Percentiles rank a stretch among this genome's conserved stretches.
Conservation (phyloP, 2,113 vertebrate genomes). For the Melanerpes aurifrons region DNA sequence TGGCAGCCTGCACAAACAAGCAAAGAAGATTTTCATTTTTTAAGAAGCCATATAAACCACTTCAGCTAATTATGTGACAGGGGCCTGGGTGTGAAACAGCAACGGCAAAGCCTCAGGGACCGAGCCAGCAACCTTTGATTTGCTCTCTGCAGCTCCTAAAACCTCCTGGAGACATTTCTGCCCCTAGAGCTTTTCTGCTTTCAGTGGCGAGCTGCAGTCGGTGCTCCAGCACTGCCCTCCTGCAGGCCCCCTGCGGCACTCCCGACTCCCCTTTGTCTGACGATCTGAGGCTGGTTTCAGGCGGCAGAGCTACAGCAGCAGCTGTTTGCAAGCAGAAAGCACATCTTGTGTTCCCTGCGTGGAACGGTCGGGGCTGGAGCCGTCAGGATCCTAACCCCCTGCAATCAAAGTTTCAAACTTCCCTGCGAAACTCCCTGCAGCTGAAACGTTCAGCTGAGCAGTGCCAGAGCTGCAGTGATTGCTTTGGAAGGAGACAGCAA, state of each 20-base stretch:
- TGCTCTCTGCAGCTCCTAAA: neutral
- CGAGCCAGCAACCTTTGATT: neutral
- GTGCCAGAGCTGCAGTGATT: neutral
- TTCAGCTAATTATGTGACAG: slow-evolving; percentile 24
- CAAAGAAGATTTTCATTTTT: slow-evolving; percentile 8
- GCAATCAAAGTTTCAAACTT: neutral
- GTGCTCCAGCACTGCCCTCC: neutral
- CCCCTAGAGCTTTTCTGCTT: neutral
- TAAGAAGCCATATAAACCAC: neutral
- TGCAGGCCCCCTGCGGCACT: neutral
- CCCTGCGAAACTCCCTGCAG: neutral
- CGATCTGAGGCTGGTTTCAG: neutral
- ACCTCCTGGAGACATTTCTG: neutral
- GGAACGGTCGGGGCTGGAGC: accelerated
- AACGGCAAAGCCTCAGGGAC: slow-evolving; percentile 28
- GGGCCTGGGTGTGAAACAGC: slow-evolving; percentile 50
- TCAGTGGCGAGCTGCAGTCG: neutral
- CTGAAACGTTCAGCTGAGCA: neutral
- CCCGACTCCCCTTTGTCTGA: neutral
- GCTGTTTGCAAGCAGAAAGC: neutral
- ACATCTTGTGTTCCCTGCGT: accelerated
- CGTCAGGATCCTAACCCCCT: neutral
- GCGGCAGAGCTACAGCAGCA: neutral
- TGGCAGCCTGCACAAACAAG: slow-evolving; percentile 34
- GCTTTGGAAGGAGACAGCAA: neutral